These are phyloP conservation scores for Agrotis clavis DNA, from an alignment of 2,888 invertebrate genomes.

Conservation along the genomic window DNA sequence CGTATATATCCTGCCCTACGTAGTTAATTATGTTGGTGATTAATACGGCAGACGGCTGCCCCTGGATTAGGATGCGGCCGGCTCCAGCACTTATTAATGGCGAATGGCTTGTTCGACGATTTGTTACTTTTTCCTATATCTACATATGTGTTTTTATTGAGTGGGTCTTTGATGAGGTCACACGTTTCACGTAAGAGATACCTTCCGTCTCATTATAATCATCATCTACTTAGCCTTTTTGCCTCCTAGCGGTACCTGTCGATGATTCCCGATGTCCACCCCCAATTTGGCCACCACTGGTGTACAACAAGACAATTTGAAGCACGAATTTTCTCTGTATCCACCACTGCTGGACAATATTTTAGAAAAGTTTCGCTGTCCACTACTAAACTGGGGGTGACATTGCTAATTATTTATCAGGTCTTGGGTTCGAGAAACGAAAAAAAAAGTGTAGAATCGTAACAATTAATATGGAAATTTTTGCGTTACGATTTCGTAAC, in stretches of 20 bases:
- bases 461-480: background rate
- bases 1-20: accelerated
- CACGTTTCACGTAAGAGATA: background rate
- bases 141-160: background rate
- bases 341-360: too few species aligned
- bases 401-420: too few species aligned
- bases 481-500: background rate
- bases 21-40: conserved; percentile 72
- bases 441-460: background rate
- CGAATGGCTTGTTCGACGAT: conserved; percentile 48
- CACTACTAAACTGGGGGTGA: too few species aligned
- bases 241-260: too few species aligned
- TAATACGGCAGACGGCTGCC: conserved; percentile 65
- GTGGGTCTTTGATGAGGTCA: conserved; percentile 7
- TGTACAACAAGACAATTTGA: too few species aligned
- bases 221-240: too few species aligned
- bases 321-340: too few species aligned
- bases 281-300: too few species aligned
- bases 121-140: conserved; percentile 50
- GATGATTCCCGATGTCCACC: too few species aligned
- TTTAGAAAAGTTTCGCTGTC: too few species aligned
- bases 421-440: too few species aligned
- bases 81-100: conserved; percentile 60
- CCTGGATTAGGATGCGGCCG: conserved; percentile 67
- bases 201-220: too few species aligned